phyloP scores from a whole-genome alignment of 2,113 vertebrate species.

The Tragelaphus strepsiceros region DNA sequence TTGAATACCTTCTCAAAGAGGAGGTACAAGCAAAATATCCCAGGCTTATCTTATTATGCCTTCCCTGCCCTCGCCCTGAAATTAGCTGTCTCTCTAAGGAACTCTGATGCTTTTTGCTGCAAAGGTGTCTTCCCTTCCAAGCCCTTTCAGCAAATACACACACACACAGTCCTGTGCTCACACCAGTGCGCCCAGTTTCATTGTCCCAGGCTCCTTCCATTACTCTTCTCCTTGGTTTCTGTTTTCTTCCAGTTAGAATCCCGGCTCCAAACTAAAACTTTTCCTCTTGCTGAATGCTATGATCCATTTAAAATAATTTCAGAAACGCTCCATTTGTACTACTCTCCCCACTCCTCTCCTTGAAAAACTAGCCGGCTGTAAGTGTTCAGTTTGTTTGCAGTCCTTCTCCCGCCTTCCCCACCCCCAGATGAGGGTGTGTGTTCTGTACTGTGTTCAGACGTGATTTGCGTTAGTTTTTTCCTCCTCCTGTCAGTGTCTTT shows the following conservation, averaged over 20 bases:
- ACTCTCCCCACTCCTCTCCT: not conserved
- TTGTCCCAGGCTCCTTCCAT: not conserved
- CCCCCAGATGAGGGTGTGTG: fast-evolving
- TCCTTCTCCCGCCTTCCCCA: not conserved
- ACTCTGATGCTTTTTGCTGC: not conserved
- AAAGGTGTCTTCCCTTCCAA: not conserved
- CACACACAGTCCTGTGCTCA: not conserved
- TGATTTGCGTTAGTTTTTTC: not conserved
- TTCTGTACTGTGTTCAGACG: not conserved
- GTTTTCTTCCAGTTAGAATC: constrained; percentile 6
- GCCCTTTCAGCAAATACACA: not conserved
- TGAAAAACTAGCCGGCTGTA: not conserved
- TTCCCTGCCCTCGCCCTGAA: not conserved
- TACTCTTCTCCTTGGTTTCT: not conserved
- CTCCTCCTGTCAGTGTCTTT: not conserved
- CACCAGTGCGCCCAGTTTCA: not conserved
- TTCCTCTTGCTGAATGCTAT: not conserved
- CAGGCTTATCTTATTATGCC: not conserved
- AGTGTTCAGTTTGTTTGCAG: not conserved
- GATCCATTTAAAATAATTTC: not conserved
- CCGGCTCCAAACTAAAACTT: not conserved
- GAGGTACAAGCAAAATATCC: not conserved
- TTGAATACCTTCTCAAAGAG: not conserved
- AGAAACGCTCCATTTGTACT: not conserved
- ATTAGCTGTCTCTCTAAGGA: not conserved